Conservation (phyloP, 2,888 invertebrate species). For the Tetragnatha montana region DNA sequence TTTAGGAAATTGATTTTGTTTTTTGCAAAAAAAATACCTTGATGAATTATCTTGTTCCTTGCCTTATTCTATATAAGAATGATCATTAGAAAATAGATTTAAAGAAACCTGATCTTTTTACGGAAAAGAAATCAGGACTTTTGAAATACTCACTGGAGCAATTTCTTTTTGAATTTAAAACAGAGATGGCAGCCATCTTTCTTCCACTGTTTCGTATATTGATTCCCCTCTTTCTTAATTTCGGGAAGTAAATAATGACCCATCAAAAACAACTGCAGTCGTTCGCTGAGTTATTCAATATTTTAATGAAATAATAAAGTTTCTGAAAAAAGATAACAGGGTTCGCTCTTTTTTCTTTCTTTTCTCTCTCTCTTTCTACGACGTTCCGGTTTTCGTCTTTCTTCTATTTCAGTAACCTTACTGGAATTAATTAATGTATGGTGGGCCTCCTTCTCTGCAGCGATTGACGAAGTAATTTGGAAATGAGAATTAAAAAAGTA, state of each 20-base stretch:
- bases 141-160: too few relatives aligned
- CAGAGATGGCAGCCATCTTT: background rate
- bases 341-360: background rate
- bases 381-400: background rate
- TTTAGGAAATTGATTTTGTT: too few relatives aligned
- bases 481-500: background rate
- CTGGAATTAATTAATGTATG: background rate
- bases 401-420: background rate
- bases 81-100: too few relatives aligned
- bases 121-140: too few relatives aligned
- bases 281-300: background rate
- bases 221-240: constrained; percentile 2
- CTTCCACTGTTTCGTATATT: background rate
- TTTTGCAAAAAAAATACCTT: too few relatives aligned
- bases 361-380: background rate
- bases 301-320: constrained; percentile 2
- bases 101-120: too few relatives aligned
- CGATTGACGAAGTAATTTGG: background rate
- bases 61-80: too few relatives aligned
- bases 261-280: constrained; percentile 17
- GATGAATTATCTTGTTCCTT: too few relatives aligned
- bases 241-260: constrained; percentile 11
- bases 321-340: constrained; percentile 5
- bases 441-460: background rate
- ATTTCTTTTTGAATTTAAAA: background rate